Conservation (phyloP, 2,113 vertebrate genomes). For the Erythrolamprus reginae region DNA sequence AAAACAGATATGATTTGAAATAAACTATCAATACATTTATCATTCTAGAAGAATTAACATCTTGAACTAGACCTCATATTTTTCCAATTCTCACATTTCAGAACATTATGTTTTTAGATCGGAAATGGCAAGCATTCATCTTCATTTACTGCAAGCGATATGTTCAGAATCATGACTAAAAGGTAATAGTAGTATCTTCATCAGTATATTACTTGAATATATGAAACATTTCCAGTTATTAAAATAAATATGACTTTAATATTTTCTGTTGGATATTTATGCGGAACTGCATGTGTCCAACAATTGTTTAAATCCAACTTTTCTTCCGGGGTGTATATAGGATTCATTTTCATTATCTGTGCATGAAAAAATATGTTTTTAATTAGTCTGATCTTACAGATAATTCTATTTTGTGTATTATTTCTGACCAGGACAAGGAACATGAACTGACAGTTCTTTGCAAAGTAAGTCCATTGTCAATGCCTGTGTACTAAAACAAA, state of each 20-base stretch:
- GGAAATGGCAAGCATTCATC: not conserved
- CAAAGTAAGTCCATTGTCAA: not conserved
- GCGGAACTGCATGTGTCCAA: not conserved
- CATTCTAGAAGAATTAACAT: not conserved
- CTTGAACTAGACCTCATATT: not conserved
- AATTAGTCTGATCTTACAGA: not conserved
- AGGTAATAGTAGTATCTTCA: not conserved
- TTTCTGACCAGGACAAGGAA: not conserved
- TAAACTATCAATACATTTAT: not conserved
- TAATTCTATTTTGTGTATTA: not conserved
- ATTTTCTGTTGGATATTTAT: not conserved
- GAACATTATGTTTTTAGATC: not conserved
- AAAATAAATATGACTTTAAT: not conserved
- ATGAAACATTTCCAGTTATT: not conserved
- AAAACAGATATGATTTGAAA: conserved; percentile 21
- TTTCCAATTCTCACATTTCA: not conserved
- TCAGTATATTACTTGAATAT: not conserved
- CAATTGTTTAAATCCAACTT: not conserved
- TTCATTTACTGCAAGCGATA: not conserved
- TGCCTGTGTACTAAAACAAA: not conserved
- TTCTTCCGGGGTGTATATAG: not conserved
- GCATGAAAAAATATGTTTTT: not conserved
- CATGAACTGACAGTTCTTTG: not conserved
- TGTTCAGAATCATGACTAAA: not conserved
- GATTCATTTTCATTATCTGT: not conserved